Evolutionary conservation across 2,113 vertebrate genomes (phyloP), one percentile per base, ranked within the genome.

Genomic region (Oreotragus oreotragus): DNA sequence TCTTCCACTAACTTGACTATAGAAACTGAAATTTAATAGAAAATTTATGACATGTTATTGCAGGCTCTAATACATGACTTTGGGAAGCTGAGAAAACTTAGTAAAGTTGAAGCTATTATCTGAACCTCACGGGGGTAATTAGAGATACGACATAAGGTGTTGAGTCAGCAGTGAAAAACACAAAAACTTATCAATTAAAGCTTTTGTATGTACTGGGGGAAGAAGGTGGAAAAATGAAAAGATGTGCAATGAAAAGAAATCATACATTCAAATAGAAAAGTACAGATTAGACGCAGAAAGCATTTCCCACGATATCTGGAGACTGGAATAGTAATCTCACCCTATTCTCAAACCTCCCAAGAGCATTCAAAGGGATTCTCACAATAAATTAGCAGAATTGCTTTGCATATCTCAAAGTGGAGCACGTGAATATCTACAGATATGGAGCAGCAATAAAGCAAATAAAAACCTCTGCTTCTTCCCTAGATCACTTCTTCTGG

Each of bases 81-180:
- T 60, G 57, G 45, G 57, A 98, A 60, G 53, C 76, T 97, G 94
- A 88, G 80, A 94, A 94, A 95, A 96, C n/a, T 83, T 88, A 88
- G 43, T 84, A 43, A 96, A 89, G 45, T 79, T 95, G 73, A 91
- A 90, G 79, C 90, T 97, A 96, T 93, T 92, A 91, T 80, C 43
- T 90, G 73, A 97, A 84, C 45, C 93, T 93, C 94, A 88, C 2
- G 88, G 79, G 43, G 33, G 36, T 89, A 96, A 98, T 97, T 94
- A 96, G 58, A 95, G 76, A 94, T 55, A 77, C 9, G 89, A 86
- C 9, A 45, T 76, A 28, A 95, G 84, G 17, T 94, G 86, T 94
- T 73, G 84, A 92, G 49, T 97, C 80, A 98, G 94, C 93, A 88
- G 39, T 85, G 19, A 95, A 45, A 88, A 96, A 84, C 6, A 58